A percentile compares a stretch with the other conserved stretches of the same genome.
Evolutionary conservation across 1,140 invertebrate genomes (phyloP).

Genomic region (Eurosta solidaginis): DNA sequence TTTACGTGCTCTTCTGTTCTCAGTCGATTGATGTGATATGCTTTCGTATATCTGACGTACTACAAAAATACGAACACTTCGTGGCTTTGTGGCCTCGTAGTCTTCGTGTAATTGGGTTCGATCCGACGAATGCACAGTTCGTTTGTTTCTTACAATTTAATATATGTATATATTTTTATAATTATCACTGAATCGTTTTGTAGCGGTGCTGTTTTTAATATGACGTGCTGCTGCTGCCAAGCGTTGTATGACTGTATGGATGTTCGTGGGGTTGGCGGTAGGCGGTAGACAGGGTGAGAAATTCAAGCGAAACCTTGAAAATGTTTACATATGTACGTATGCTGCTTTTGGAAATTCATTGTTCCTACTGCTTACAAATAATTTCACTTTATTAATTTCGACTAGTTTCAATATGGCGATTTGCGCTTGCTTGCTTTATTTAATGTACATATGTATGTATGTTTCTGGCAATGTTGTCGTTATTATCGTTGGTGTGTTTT

Average conservation of each 20-base stretch:
- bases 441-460: not conserved
- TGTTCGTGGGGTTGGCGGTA: slow-evolving; percentile 2
- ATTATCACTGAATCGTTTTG: slow-evolving; percentile 19
- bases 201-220: not conserved
- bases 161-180: slow-evolving; percentile 11
- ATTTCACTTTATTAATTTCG: slow-evolving; percentile 3
- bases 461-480: not conserved
- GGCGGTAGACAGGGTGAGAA: slow-evolving; percentile 20
- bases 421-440: not conserved
- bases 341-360: slow-evolving; percentile 6
- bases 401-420: slow-evolving; percentile 25
- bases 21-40: slow-evolving; percentile 8
- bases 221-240: not conserved
- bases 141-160: slow-evolving; percentile 5
- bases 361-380: slow-evolving; percentile 18
- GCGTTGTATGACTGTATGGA: not conserved
- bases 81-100: not conserved
- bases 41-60: slow-evolving; percentile 7
- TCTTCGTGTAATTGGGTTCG: not conserved
- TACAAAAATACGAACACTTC: slow-evolving; percentile 6
- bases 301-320: slow-evolving; percentile 24
- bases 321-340: slow-evolving; percentile 23
- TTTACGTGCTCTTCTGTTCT: slow-evolving; percentile 21
- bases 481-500: not conserved
- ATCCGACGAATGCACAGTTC: slow-evolving; percentile 2